These are phyloP conservation scores for Serripes groenlandicus DNA, from an alignment of 2,888 invertebrate genomes.

Conservation along the genomic window DNA sequence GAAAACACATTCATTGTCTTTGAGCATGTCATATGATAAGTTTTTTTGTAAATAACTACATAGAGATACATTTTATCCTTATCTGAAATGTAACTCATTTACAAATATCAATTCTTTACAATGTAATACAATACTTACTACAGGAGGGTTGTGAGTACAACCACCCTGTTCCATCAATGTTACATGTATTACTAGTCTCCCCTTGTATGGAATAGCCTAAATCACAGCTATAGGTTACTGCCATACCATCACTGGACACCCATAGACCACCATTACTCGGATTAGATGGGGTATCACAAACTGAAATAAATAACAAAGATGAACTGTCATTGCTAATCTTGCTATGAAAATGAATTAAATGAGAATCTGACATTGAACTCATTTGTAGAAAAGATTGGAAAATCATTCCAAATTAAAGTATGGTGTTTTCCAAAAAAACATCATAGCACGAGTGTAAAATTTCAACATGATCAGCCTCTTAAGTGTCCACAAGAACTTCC, in stretches of 20 bases:
- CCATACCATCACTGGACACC: slow-evolving; percentile 37
- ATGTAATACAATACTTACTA: slow-evolving; percentile 31
- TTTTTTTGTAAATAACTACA: neutral
- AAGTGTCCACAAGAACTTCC: too few relatives aligned
- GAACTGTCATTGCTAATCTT: too few relatives aligned
- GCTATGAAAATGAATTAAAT: too few relatives aligned
- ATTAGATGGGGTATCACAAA: slow-evolving; percentile 46
- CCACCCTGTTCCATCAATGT: slow-evolving; percentile 53
- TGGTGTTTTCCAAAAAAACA: too few relatives aligned
- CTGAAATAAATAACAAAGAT: slow-evolving; percentile 42
- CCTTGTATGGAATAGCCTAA: slow-evolving; percentile 48
- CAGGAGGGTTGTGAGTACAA: slow-evolving; percentile 38
- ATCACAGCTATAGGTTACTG: slow-evolving; percentile 44
- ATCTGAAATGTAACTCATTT: too few relatives aligned
- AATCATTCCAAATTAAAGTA: too few relatives aligned
- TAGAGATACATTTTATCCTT: too few relatives aligned
- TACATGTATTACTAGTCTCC: slow-evolving; percentile 30
- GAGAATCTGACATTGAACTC: too few relatives aligned
- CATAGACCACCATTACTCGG: slow-evolving; percentile 43
- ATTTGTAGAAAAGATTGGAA: too few relatives aligned
- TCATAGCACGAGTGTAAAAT: too few relatives aligned
- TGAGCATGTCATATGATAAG: neutral
- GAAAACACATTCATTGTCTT: neutral
- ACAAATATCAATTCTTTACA: too few relatives aligned
- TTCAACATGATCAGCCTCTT: too few relatives aligned